These are phyloP conservation scores for Thalpophila matura DNA, from an alignment of 2,888 invertebrate species.

Conservation along the genomic window DNA sequence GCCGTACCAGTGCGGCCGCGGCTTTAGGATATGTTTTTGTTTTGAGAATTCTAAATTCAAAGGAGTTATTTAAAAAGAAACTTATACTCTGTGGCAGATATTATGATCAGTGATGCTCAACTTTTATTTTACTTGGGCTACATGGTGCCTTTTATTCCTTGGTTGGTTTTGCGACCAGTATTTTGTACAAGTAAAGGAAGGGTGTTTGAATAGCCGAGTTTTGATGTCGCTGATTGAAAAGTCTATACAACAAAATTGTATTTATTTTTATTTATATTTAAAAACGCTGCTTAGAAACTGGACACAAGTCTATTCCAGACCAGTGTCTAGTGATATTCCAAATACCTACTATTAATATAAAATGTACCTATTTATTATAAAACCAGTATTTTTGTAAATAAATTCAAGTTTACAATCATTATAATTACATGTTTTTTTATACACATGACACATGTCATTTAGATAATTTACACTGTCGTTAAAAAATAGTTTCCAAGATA, in stretches of 20 bases:
- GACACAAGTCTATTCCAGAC: too few species aligned
- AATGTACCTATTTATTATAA: constrained; percentile 6
- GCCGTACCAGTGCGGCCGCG: too few species aligned
- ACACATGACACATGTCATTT: too few species aligned
- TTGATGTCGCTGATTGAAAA: neutral
- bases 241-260: neutral
- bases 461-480: too few species aligned
- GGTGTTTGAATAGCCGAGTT: neutral
- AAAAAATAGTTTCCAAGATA: too few species aligned
- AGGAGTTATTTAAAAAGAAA: neutral
- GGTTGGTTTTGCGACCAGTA: neutral
- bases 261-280: neutral
- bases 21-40: neutral
- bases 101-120: neutral
- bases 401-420: constrained; percentile 17
- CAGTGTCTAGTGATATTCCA: neutral
- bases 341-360: neutral
- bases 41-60: neutral
- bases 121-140: neutral
- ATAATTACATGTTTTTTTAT: neutral
- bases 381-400: constrained; percentile 48
- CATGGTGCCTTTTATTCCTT: too few species aligned
- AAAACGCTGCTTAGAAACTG: neutral
- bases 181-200: neutral
- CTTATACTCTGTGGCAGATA: neutral